Base-by-base conservation (phyloP, 2,888 invertebrate species). In the Diaperis boleti region DNA sequence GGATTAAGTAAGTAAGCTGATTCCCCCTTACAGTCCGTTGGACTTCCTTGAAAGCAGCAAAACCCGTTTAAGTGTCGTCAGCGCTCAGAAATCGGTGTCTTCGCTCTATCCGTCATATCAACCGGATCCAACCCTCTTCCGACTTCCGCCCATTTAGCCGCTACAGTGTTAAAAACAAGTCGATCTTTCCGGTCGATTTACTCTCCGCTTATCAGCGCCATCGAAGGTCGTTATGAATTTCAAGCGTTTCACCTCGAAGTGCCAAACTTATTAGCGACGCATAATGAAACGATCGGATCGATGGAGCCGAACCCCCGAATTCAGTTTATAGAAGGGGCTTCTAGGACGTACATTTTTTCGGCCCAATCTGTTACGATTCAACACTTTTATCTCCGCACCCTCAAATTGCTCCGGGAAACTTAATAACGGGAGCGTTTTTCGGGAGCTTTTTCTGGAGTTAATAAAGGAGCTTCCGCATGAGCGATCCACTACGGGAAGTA, bases 341-440 rank as follows among this genome's bases (percentile, higher is more conserved):
- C 20, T 8, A 18, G 42, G 13, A 39, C 39, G 39, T 14, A 29
- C 14, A 47, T 47, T 47, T 47, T 47, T 47, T 31, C 29, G 18
- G 29, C 50, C 18, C 49, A 49, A 49, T 35, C 37, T 50, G 50
- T 50, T 50, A 50, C 52, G 39, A 20, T 39, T 52, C 52, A 22
- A 52, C 52, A 52, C 49, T 49, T 49, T 49, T 49, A 33, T 49
- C 49, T 49, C 20, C 22, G 17, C 10, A 49, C 52, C 15, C 39
- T 37, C 39, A 31, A 47, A 47, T 47, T 47, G 29, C 47, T 29
- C 31, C 4, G 37, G 11, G 35, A 50, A 50, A 50, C 50, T 50
- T 37, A 39, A 52, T 52, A 52, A 52, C 37, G 26, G 7, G 17
- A 39, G n/a, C 17, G 29, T 49, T 39, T 37, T 39, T 13, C 45